Evolutionary conservation across 2,797 vertebrate genomes (phyloP), one percentile per base, ranked within the genome.

Genomic region (Lindbergichthys nudifrons): DNA sequence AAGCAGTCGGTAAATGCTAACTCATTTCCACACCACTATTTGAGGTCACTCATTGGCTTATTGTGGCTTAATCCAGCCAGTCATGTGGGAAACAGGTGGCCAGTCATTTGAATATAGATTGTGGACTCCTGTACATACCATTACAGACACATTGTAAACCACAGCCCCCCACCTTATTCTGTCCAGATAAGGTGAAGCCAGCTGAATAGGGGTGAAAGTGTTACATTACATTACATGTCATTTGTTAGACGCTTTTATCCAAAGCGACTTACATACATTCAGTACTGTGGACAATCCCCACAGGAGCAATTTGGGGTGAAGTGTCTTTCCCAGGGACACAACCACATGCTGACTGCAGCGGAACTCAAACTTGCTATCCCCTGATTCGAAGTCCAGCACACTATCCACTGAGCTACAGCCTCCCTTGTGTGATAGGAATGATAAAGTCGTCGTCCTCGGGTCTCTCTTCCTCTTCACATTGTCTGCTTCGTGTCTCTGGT

Each of bases 361-460:
- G n/a, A n/a, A n/a, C n/a, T n/a, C n/a, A n/a, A n/a, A n/a, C n/a
- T n/a, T n/a, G n/a, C n/a, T n/a, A n/a, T n/a, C n/a, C n/a, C n/a
- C n/a, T n/a, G n/a, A n/a, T n/a, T n/a, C n/a, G n/a, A n/a, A n/a
- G n/a, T n/a, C n/a, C n/a, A n/a, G n/a, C n/a, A n/a, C n/a, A n/a
- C n/a, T n/a, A n/a, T n/a, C n/a, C n/a, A n/a, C n/a, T n/a, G n/a
- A n/a, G n/a, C n/a, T n/a, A n/a, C n/a, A n/a, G n/a, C n/a, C n/a
- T n/a, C n/a, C n/a, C n/a, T n/a, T n/a, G n/a, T n/a, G 82, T 61
- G 51, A 92, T 93, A 93, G 91, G 73, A 91, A 93, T 89, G 82
- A 92, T 85, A 95, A 94, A 93, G 82, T 53, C 61, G 30, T 70
- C 64, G 8, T 80, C 79, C 85, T 85, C 69, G 1, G 71, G 67